These are phyloP conservation scores for Notodonta dromedarius DNA, from an alignment of 2,888 invertebrate species.

Conservation along the genomic window DNA sequence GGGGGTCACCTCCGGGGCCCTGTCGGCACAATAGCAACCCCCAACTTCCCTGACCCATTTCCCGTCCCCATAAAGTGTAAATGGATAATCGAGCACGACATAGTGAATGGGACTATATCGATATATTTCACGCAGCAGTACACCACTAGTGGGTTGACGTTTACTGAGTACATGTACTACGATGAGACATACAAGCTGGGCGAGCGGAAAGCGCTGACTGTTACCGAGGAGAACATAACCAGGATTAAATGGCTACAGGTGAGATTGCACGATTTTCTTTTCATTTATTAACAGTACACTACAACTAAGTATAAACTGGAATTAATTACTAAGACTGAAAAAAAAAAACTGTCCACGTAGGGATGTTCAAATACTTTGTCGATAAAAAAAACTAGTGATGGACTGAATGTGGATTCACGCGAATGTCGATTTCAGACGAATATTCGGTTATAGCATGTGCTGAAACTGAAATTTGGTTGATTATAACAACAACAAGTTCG, in stretches of 20 bases:
- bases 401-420: too few species aligned
- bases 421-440: too few species aligned
- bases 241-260: conserved; percentile 85
- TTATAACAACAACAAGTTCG: too few species aligned
- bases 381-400: too few species aligned
- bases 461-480: too few species aligned
- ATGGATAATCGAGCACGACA: conserved; percentile 94
- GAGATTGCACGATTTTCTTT: conserved; percentile 11
- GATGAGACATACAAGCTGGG: conserved; percentile 88
- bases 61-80: conserved; percentile 92
- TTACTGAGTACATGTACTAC: conserved; percentile 91
- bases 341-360: too few species aligned
- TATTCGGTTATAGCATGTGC: too few species aligned
- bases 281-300: not conserved
- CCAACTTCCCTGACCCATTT: conserved; percentile 93
- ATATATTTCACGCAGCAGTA: conserved; percentile 95
- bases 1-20: conserved; percentile 87
- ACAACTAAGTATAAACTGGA: too few species aligned
- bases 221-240: conserved; percentile 90
- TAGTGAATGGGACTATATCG: conserved; percentile 89
- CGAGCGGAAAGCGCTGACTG: conserved; percentile 86
- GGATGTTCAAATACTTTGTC: too few species aligned
- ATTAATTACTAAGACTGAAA: too few species aligned
- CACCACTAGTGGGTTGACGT: conserved; percentile 90
- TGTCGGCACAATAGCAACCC: conserved; percentile 91